phyloP scores from a whole-genome alignment of 1,140 invertebrate species.

The Drosophila fuyamai region DNA sequence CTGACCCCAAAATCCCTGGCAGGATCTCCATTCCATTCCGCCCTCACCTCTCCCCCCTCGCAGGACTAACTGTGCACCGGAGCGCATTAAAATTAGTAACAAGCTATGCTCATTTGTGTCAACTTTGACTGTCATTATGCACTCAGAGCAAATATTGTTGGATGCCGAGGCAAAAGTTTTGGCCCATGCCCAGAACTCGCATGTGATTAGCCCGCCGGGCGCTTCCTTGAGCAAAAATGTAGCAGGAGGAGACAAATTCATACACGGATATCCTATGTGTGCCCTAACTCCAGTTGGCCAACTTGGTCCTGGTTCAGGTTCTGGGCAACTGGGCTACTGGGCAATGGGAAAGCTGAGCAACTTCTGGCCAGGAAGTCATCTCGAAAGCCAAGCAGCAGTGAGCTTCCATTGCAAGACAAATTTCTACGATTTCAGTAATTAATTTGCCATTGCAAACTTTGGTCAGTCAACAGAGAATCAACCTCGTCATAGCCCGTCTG shows the following conservation, averaged over 20 bases:
- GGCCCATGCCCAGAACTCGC: slow-evolving; percentile 12
- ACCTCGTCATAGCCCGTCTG: slow-evolving; percentile 61
- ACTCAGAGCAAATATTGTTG: slow-evolving; percentile 82
- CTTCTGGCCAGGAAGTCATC: slow-evolving; percentile 67
- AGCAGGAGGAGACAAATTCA: slow-evolving; percentile 70
- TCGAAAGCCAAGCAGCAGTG: slow-evolving; percentile 70
- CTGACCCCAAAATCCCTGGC: slow-evolving; percentile 11
- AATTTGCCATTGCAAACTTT: slow-evolving; percentile 81
- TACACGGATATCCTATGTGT: slow-evolving; percentile 76
- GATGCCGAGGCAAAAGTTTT: slow-evolving; percentile 63
- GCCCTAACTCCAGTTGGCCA: slow-evolving; percentile 32
- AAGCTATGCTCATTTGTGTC: slow-evolving; percentile 83
- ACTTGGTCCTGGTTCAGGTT: slow-evolving; percentile 2
- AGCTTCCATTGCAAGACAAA: slow-evolving; percentile 69
- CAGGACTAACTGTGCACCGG: slow-evolving; percentile 55
- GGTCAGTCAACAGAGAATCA: slow-evolving; percentile 45
- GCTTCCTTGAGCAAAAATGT: slow-evolving; percentile 75
- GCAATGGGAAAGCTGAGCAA: slow-evolving; percentile 6
- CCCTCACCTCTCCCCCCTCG: neutral
- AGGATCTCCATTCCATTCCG: neutral
- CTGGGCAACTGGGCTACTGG: slow-evolving; percentile 2
- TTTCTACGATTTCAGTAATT: slow-evolving; percentile 82
- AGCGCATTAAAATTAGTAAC: slow-evolving; percentile 82
- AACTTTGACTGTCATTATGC: slow-evolving; percentile 84
- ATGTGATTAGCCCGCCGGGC: slow-evolving; percentile 59